Evolutionary conservation across 2,113 vertebrate genomes (phyloP).

Genomic region (Corvus hawaiiensis): DNA sequence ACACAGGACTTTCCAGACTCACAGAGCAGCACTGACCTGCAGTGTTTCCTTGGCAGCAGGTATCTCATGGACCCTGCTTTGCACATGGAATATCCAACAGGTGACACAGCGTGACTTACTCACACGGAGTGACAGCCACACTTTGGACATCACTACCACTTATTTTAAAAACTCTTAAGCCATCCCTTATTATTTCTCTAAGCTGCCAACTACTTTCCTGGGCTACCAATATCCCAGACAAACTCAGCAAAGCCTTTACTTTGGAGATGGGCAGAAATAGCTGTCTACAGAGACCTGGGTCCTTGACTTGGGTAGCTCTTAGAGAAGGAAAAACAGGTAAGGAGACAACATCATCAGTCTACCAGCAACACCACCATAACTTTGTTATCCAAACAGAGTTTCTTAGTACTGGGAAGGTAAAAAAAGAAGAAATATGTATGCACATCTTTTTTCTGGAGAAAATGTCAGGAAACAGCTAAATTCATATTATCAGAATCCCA

Average conservation of each 20-base stretch:
- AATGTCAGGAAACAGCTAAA: not conserved
- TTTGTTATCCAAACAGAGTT: not conserved
- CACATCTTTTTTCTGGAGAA: not conserved
- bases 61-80: not conserved
- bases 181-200: not conserved
- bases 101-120: rapidly evolving
- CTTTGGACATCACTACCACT: not conserved
- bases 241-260: not conserved
- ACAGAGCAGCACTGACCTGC: not conserved
- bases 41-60: not conserved
- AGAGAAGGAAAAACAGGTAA: not conserved
- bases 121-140: not conserved
- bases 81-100: not conserved
- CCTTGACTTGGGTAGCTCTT: not conserved
- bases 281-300: not conserved
- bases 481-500: not conserved
- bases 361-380: not conserved
- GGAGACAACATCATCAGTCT: not conserved
- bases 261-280: not conserved
- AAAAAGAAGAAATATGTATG: not conserved
- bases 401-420: not conserved
- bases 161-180: not conserved
- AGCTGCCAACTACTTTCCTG: not conserved
- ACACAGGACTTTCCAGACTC: rapidly evolving
- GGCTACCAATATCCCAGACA: not conserved